phyloP scores from a whole-genome alignment of 2,888 invertebrate species.

The Rotaria macrura region DNA sequence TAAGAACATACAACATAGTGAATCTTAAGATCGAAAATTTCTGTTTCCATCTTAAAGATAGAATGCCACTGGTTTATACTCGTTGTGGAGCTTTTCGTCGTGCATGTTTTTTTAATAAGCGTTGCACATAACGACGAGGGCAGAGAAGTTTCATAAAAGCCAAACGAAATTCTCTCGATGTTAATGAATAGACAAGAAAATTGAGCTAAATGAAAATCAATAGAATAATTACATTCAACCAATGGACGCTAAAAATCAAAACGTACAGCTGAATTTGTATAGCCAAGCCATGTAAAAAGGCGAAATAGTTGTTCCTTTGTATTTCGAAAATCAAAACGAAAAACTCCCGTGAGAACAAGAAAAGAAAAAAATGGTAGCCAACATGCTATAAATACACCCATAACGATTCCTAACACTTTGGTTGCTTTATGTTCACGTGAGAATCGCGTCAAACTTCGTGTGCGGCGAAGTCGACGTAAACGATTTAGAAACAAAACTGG shows the following conservation, averaged over 20 bases:
- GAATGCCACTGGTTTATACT: no score
- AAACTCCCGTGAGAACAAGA: slow-evolving; percentile 76
- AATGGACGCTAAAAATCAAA: no score
- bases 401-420: slow-evolving; percentile 86
- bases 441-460: slow-evolving; percentile 58
- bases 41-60: no score
- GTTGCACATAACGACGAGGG: neutral
- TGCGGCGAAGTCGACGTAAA: neutral
- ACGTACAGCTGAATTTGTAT: slow-evolving; percentile 65
- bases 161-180: neutral
- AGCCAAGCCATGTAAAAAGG: slow-evolving; percentile 82
- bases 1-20: no score
- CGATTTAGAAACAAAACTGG: neutral
- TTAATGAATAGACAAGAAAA: slow-evolving; percentile 36
- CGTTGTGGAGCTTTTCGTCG: neutral
- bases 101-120: neutral
- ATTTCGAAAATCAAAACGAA: slow-evolving; percentile 57
- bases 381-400: slow-evolving; percentile 90
- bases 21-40: no score
- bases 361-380: slow-evolving; percentile 95
- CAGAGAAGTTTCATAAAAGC: slow-evolving; percentile 17
- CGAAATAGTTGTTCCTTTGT: slow-evolving; percentile 30
- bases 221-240: neutral
- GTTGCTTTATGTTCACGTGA: slow-evolving; percentile 95
- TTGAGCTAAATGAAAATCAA: slow-evolving; percentile 70